Base-by-base conservation (phyloP, 2,888 invertebrate species). In the Drosophila mercatorum region DNA sequence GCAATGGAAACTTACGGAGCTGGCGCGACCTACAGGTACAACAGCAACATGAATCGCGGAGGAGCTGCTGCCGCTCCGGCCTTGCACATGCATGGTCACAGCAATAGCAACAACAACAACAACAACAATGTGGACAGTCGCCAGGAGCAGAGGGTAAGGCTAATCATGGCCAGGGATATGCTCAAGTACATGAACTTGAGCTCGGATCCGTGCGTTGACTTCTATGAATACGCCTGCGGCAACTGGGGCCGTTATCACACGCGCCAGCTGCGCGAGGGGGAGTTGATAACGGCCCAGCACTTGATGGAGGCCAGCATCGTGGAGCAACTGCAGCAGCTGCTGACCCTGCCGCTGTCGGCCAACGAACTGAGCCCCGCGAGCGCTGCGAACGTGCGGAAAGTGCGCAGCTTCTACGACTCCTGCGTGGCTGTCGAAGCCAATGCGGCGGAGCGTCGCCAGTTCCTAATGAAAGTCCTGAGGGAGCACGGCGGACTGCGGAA, bases 181-280 rank as follows among this genome's bases (percentile, higher is more conserved):
- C 52, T 49, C 3, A 79, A 81, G 52, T 92, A 88, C 52, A 89
- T 92, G 86, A 89, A 92, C 46, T 62, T 78, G 4, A 80, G 72
- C 14, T 72, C 75, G 0, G 91, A 92, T 82, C 92, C 91, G 11
- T 92, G 92, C 55, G 68, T 56, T 17, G 91, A 92, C 67, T 92
- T 92, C 68, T 92, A 89, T 55, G 89, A 91, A 26, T 92, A 83
- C 44, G 91, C 92, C 43, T 92, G 92, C 46, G 92, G 93, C 34
- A 90, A 88, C 38, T 92, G 93, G 93, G 57, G 72, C 2, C 43
- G 66, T 2, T 63, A 78, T 51, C 85, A 90, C 49, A 70, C 57
- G 2, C 77, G 70, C 1, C 74, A 64, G 5, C 72, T 68, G 58
- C 78, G 76, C 5, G 73, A 73, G 5, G 82, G 75, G 0, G 80